phyloP scores from a whole-genome alignment of 23 tunicate genomes.

The Halocynthia roretzi region DNA sequence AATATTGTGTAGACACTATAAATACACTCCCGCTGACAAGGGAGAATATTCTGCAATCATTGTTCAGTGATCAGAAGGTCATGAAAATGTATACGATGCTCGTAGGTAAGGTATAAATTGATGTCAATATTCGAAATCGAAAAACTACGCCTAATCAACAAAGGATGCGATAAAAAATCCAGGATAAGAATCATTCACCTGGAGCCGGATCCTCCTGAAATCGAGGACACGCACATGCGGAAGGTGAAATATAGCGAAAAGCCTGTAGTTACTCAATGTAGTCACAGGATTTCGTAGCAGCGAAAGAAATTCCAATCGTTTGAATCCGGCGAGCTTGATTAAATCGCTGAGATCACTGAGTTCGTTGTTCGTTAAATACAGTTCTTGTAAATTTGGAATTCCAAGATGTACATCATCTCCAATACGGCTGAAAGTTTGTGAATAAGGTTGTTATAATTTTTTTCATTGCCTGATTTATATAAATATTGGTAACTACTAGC shows the following conservation, averaged over 20 bases:
- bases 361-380: slow-evolving; percentile 86
- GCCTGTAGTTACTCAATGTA: slow-evolving; percentile 51
- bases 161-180: too few species aligned
- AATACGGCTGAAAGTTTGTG: slow-evolving; percentile 35
- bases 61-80: too few species aligned
- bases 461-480: neutral
- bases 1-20: too few species aligned
- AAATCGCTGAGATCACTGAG: slow-evolving; percentile 63
- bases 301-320: slow-evolving; percentile 70
- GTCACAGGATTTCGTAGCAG: slow-evolving; percentile 75
- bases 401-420: slow-evolving; percentile 42
- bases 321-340: slow-evolving; percentile 48
- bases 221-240: slow-evolving; percentile 81
- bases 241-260: slow-evolving; percentile 55
- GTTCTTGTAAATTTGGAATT: slow-evolving; percentile 73
- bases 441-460: too few species aligned
- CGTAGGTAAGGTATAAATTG: too few species aligned
- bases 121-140: too few species aligned
- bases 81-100: too few species aligned
- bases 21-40: too few species aligned
- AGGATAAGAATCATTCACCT: slow-evolving; percentile 20
- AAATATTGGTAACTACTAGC: neutral
- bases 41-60: too few species aligned
- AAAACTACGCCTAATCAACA: too few species aligned
- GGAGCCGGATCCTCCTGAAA: slow-evolving; percentile 51